A percentile compares a stretch with the other conserved stretches of the same genome.
phyloP scores from a whole-genome alignment of 2,113 vertebrate species.

The Xyrauchen texanus region DNA sequence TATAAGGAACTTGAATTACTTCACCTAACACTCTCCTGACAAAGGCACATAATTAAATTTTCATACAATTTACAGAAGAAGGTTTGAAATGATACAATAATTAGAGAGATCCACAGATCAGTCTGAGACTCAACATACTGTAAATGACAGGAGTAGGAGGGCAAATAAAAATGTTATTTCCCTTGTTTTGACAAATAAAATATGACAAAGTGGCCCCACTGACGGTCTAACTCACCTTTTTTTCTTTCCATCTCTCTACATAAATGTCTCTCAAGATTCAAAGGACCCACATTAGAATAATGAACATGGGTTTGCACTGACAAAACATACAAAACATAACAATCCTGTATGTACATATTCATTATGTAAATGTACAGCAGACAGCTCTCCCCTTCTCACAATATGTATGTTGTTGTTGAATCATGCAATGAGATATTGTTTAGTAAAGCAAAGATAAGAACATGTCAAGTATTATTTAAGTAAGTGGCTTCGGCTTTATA shows the following conservation, averaged over 20 bases:
- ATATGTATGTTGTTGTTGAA: neutral
- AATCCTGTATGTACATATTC: too few relatives aligned
- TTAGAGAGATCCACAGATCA: neutral
- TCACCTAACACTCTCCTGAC: slow-evolving; percentile 2
- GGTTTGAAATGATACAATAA: neutral
- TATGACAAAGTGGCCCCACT: too few relatives aligned
- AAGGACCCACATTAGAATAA: too few relatives aligned
- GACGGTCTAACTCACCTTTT: too few relatives aligned
- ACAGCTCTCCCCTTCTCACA: neutral
- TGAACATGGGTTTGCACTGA: too few relatives aligned
- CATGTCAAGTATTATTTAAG: slow-evolving; percentile 38
- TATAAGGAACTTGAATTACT: slow-evolving; percentile 30
- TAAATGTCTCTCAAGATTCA: too few relatives aligned
- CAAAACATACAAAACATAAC: too few relatives aligned
- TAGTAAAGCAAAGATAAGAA: neutral
- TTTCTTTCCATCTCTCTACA: too few relatives aligned
- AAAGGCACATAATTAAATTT: neutral
- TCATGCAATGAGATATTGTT: slow-evolving; percentile 13
- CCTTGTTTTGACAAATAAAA: neutral
- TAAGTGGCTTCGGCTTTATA: slow-evolving; percentile 35
- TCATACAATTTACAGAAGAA: neutral
- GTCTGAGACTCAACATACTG: neutral
- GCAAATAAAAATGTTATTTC: slow-evolving; percentile 21
- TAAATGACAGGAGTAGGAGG: neutral
- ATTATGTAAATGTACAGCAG: too few relatives aligned